Conservation (phyloP, 2,797 vertebrate genomes). For the Lagorchestes hirsutus region DNA sequence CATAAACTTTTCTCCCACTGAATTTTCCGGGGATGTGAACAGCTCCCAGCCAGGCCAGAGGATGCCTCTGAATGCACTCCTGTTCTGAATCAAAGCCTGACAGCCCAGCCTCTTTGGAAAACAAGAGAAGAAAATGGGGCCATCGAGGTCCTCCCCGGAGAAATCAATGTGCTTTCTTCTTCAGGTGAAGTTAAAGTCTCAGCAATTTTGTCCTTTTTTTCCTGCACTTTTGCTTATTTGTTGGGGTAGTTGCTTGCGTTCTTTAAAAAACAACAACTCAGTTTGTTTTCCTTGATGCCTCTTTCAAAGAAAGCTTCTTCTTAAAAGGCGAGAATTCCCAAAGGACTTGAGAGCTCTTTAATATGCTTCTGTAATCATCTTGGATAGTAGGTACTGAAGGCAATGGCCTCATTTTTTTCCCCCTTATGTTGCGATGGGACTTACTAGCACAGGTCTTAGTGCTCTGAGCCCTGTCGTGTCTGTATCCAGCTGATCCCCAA, state of each 20-base stretch:
- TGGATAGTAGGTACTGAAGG: background rate
- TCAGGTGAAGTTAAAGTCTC: slow-evolving; percentile 84
- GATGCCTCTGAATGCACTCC: slow-evolving; percentile 92
- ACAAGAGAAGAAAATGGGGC: slow-evolving; percentile 77
- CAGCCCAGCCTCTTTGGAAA: slow-evolving; percentile 86
- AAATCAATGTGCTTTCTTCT: slow-evolving; percentile 81
- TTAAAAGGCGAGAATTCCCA: background rate
- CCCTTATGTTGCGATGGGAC: background rate
- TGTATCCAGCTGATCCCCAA: background rate
- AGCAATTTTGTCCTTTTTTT: slow-evolving; percentile 8
- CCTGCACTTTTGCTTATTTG: slow-evolving; percentile 38
- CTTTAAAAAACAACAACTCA: background rate
- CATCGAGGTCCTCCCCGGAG: slow-evolving; percentile 65
- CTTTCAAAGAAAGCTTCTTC: background rate
- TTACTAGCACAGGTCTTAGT: background rate
- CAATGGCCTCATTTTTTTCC: background rate
- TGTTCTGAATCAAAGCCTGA: slow-evolving; percentile 91
- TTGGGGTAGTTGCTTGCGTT: slow-evolving; percentile 18
- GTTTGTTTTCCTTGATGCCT: background rate
- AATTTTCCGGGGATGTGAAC: slow-evolving; percentile 96
- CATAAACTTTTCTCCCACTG: slow-evolving; percentile 96
- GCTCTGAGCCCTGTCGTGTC: too few relatives aligned
- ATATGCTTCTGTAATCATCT: background rate
- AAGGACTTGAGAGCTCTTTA: background rate
- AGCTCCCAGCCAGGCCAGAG: slow-evolving; percentile 88